Percentiles rank a stretch among this genome's conserved stretches.
phyloP scores from a whole-genome alignment of 2,888 invertebrate genomes.

The Elysia crispata region DNA sequence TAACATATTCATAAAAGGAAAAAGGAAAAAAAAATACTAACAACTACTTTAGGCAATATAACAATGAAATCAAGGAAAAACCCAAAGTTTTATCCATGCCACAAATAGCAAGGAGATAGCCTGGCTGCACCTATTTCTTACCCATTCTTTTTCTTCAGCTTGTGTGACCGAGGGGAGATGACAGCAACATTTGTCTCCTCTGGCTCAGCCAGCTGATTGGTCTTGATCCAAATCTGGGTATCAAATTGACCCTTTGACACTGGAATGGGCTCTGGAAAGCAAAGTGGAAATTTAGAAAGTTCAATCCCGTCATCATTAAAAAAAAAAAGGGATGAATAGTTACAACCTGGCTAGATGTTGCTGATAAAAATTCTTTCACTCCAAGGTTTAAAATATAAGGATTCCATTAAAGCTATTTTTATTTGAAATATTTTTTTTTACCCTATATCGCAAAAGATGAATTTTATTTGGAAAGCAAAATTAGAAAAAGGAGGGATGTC shows the following conservation, averaged over 20 bases:
- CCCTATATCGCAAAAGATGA: too few species aligned
- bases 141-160: conserved; percentile 74
- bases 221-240: conserved; percentile 39
- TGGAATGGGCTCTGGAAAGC: conserved; percentile 66
- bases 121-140: conserved; percentile 48
- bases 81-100: neutral
- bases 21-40: neutral
- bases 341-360: too few species aligned
- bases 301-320: too few species aligned
- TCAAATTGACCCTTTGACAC: conserved; percentile 63
- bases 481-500: too few species aligned
- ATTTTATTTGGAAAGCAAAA: too few species aligned
- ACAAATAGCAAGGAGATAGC: neutral
- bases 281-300: neutral
- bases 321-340: too few species aligned
- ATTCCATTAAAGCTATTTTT: too few species aligned
- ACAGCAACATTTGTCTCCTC: conserved; percentile 71
- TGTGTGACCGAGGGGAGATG: conserved; percentile 82
- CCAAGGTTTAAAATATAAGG: too few species aligned
- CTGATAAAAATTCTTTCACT: too few species aligned
- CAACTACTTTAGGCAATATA: neutral
- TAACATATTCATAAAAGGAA: neutral
- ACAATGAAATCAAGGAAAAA: neutral
- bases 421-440: too few species aligned
- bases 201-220: conserved; percentile 34